Percentiles rank a stretch among this genome's conserved stretches.
Conservation (phyloP, 2,888 invertebrate species). For the Caenorhabditis wallacei region DNA sequence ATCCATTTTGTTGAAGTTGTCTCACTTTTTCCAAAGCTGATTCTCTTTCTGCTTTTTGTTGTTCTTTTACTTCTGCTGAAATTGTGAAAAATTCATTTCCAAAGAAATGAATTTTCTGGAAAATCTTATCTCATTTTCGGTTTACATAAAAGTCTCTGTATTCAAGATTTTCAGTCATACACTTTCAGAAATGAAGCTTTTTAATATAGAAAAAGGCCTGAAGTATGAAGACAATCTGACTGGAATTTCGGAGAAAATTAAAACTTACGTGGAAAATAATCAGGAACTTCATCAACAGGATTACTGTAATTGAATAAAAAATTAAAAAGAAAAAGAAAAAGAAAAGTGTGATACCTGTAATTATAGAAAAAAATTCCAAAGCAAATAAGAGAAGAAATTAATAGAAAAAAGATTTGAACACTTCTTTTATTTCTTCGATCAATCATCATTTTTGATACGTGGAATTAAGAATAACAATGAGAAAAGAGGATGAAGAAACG, state of each 20-base stretch:
- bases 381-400: slow-evolving; percentile 26
- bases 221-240: no score
- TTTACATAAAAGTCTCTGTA: no score
- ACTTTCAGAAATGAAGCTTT: no score
- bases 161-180: no score
- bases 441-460: slow-evolving; percentile 45
- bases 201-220: no score
- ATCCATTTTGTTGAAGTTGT: slow-evolving; percentile 26
- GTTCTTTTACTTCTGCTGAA: slow-evolving; percentile 39
- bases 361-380: slow-evolving; percentile 43
- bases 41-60: slow-evolving; percentile 38
- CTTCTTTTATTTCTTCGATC: slow-evolving; percentile 46
- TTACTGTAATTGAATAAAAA: slow-evolving; percentile 24
- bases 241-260: no score
- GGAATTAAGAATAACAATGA: background rate
- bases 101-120: no score
- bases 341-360: slow-evolving; percentile 21
- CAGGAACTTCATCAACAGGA: slow-evolving; percentile 28
- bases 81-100: background rate
- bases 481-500: background rate
- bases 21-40: slow-evolving; percentile 36
- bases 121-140: no score
- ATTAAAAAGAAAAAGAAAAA: background rate
- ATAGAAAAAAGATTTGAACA: slow-evolving; percentile 40
- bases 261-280: slow-evolving; percentile 41